A percentile compares a stretch with the other conserved stretches of the same genome.
Evolutionary conservation across 2,113 vertebrate species (phyloP).

Genomic region (Heptranchias perlo): DNA sequence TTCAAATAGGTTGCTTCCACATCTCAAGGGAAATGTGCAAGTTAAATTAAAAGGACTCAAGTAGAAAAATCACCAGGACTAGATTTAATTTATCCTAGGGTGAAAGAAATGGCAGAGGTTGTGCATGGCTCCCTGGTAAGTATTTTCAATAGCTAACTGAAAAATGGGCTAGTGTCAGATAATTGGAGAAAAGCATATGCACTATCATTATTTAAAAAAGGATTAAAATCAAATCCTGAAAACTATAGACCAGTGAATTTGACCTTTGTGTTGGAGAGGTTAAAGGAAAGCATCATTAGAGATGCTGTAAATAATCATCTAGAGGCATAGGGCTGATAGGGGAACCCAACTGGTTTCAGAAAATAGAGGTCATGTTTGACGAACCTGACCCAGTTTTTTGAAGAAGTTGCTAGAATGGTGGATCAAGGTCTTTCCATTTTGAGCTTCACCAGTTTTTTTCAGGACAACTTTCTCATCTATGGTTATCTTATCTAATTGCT

Average conservation of each 20-base stretch:
- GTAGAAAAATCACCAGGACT: neutral
- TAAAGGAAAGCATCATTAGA: neutral
- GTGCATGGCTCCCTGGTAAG: neutral
- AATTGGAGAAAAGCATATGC: neutral
- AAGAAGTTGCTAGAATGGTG: neutral
- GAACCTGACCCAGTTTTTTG: neutral
- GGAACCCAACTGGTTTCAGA: neutral
- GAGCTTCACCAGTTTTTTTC: neutral
- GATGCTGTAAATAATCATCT: neutral
- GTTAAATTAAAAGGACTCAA: neutral
- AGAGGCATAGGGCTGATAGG: neutral
- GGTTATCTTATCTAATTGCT: neutral
- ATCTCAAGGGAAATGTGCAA: neutral
- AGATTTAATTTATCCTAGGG: neutral
- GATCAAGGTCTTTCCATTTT: neutral
- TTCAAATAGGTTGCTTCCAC: neutral
- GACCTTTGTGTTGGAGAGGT: neutral
- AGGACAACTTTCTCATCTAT: neutral
- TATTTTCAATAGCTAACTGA: neutral
- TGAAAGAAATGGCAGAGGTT: neutral
- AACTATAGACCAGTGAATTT: slow-evolving; percentile 8
- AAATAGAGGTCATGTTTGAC: neutral
- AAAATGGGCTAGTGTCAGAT: neutral
- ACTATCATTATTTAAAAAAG: neutral
- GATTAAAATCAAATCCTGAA: neutral